Base-by-base conservation (phyloP, 2,888 invertebrate species). In the Cephus runcator region DNA sequence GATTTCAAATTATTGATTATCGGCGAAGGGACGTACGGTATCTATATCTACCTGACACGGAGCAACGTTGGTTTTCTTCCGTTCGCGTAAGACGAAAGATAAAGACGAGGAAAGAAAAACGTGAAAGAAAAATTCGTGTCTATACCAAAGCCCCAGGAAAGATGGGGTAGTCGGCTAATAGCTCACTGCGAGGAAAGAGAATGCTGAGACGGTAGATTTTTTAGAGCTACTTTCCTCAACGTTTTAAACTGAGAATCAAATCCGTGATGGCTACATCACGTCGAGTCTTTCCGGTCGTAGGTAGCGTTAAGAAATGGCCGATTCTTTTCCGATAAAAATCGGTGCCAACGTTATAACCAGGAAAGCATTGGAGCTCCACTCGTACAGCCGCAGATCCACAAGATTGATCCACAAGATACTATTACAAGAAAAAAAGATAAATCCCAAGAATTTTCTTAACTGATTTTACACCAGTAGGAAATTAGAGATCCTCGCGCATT, bases 201-300 rank as follows among this genome's bases (percentile, higher is more conserved):
- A 76, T 82, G 83, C 82, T 82, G 82, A 81, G 82, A 78, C 77
- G 75, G 78, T 79, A 80, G 76, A 74, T 82, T 81, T 82, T 85
- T 86, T 85, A 85, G 76, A 81, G 81, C 75, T 81, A 79, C 82
- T 85, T 83, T 77, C 76, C 77, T 73, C 78, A 75, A 77, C 75
- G 78, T 69, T 85, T 85, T 83, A 81, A 83, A 79, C 76, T 77
- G 78, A 83, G 81, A 85, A 85, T 85, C 85, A 85, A 85, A 85
- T 83, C 81, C 78, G 79, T 83, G 85, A 86, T 84, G 83, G 85
- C 78, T 81, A 82, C 74, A 80, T 85, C 78, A 74, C 69, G 77
- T 34, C 75, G 69, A 78, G 77, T 76, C 69, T 77, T 69, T 73
- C 73, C 75, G 76, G 40, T 69, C 68, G 69, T 15, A 56, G 69